These are phyloP conservation scores for Eulithis testata DNA, from an alignment of 2,888 invertebrate genomes.

Conservation along the genomic window DNA sequence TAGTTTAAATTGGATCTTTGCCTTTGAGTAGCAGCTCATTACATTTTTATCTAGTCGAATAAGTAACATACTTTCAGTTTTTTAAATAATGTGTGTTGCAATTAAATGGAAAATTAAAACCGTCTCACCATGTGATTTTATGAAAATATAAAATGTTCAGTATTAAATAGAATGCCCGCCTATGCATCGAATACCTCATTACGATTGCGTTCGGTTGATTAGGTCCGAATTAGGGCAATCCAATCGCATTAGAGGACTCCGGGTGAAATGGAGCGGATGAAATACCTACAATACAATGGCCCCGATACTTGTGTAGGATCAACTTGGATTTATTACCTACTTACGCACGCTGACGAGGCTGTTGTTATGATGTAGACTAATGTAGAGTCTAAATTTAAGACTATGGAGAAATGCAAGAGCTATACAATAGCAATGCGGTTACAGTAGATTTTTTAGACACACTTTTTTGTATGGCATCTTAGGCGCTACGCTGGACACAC, in stretches of 20 bases:
- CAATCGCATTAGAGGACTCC: conserved; percentile 37
- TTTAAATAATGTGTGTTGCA: too few species aligned
- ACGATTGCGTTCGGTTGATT: conserved; percentile 37
- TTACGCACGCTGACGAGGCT: conserved; percentile 10
- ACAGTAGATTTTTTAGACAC: not conserved
- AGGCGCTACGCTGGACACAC: too few species aligned
- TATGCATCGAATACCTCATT: conserved; percentile 30
- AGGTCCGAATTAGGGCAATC: conserved; percentile 41
- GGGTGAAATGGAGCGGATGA: conserved; percentile 36
- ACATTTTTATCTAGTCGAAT: too few species aligned
- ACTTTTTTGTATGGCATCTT: too few species aligned
- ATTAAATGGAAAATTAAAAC: too few species aligned
- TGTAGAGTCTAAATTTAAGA: conserved; percentile 5
- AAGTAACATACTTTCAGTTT: too few species aligned
- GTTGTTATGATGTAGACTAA: conserved; percentile 4
- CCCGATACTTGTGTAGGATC: conserved; percentile 26
- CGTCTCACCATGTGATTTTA: too few species aligned
- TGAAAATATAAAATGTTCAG: too few species aligned
- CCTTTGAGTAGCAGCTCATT: too few species aligned
- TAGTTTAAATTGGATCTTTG: too few species aligned
- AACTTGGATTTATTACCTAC: conserved; percentile 25
- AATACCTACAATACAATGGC: conserved; percentile 26
- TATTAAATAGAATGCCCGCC: too few species aligned
- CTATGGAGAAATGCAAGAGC: conserved; percentile 21
- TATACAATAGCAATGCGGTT: conserved; percentile 7